These are phyloP conservation scores for Prietella phreatophila DNA, from an alignment of 2,113 vertebrate genomes.

Conservation along the genomic window DNA sequence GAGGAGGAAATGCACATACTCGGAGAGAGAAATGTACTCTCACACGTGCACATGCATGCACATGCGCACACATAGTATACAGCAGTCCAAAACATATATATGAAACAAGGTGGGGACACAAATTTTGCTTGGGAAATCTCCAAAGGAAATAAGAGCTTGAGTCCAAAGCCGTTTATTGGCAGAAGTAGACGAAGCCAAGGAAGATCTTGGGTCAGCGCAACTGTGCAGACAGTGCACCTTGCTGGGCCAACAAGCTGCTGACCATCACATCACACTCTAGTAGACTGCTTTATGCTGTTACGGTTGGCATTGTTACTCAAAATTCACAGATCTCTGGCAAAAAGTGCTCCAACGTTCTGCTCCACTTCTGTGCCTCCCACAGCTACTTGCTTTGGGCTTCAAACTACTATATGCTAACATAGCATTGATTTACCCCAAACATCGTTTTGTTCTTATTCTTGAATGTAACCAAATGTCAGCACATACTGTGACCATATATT, in stretches of 20 bases:
- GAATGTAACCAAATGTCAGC: background rate
- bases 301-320: background rate
- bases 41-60: background rate
- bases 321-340: constrained; percentile 5
- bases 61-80: background rate
- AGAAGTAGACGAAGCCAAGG: constrained; percentile 38
- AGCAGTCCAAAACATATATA: constrained; percentile 4
- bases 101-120: constrained; percentile 19
- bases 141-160: constrained; percentile 40
- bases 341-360: background rate
- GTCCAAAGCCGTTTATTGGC: constrained; percentile 46
- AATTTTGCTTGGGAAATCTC: constrained; percentile 43
- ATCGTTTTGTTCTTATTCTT: constrained; percentile 5
- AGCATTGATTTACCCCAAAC: constrained; percentile 4
- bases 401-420: background rate
- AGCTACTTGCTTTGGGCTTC: background rate
- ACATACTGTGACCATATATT: background rate
- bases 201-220: constrained; percentile 38
- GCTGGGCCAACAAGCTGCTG: constrained; percentile 50
- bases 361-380: background rate
- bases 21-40: background rate
- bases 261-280: constrained; percentile 54
- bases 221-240: constrained; percentile 32
- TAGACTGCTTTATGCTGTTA: constrained; percentile 20
- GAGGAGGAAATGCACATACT: constrained; percentile 46